Evolutionary conservation across 2,113 vertebrate species (phyloP).

Genomic region (Nibea albiflora): DNA sequence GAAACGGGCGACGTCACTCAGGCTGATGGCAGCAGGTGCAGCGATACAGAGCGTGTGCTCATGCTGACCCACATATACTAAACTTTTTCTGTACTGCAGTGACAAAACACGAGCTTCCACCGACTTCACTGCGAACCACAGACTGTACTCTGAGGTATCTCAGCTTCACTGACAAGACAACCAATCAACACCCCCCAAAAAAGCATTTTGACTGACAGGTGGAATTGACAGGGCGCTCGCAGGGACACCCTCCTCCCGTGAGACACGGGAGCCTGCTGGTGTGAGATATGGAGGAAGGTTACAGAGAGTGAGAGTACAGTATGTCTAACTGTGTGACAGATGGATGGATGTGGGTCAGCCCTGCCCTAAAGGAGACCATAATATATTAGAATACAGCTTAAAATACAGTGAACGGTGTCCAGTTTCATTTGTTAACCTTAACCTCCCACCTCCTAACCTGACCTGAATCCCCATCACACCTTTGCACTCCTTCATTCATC

Average conservation of each 20-base stretch:
- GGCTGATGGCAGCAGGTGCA: too few relatives aligned
- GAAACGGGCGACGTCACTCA: too few relatives aligned
- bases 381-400: not conserved
- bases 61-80: not conserved
- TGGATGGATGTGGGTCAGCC: constrained; percentile 36
- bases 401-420: not conserved
- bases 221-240: constrained; percentile 60
- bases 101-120: constrained; percentile 1
- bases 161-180: constrained; percentile 42
- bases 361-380: not conserved
- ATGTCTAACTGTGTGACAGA: constrained; percentile 7
- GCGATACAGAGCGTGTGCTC: too few relatives aligned
- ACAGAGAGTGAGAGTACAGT: constrained; percentile 29
- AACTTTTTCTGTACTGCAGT: not conserved
- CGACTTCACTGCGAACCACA: constrained; percentile 12
- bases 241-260: constrained; percentile 48
- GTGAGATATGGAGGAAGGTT: constrained; percentile 64
- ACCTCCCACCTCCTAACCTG: not conserved
- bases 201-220: constrained; percentile 56
- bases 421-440: not conserved
- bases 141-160: constrained; percentile 10
- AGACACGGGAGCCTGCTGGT: constrained; percentile 56
- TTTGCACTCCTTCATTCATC: not conserved
- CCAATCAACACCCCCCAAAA: constrained; percentile 38
- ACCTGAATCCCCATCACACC: not conserved